These are phyloP conservation scores for Dicerorhinus sumatrensis DNA, from an alignment of 2,113 vertebrate genomes.

Conservation along the genomic window DNA sequence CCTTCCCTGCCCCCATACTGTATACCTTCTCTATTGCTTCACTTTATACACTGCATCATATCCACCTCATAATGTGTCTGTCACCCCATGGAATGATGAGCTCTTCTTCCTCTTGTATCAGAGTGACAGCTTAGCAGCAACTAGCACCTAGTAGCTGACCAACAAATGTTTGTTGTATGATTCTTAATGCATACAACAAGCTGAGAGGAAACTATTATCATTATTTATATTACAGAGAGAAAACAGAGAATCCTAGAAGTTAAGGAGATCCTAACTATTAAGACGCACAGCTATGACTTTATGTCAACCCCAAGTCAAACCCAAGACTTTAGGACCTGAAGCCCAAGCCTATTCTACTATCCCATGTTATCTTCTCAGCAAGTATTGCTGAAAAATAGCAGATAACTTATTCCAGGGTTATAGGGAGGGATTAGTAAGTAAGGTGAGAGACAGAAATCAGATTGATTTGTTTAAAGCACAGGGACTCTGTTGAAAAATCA, in stretches of 20 bases:
- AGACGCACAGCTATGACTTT: background rate
- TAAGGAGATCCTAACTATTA: background rate
- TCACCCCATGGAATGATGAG: background rate
- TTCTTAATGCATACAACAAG: background rate
- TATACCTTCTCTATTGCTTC: background rate
- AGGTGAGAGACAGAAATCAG: background rate
- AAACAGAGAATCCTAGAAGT: background rate
- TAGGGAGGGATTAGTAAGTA: background rate
- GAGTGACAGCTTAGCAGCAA: background rate
- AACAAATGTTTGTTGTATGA: background rate
- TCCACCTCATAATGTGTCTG: background rate
- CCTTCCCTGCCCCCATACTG: background rate
- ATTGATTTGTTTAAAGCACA: background rate
- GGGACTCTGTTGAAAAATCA: background rate
- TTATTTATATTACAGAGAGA: background rate
- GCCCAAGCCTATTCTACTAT: background rate
- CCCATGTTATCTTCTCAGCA: background rate
- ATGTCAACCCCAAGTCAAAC: background rate
- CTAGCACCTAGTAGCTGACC: background rate
- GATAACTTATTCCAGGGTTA: background rate
- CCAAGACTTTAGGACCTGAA: background rate
- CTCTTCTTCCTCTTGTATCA: background rate
- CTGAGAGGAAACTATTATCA: background rate
- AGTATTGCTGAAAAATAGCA: background rate
- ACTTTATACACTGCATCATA: fast-evolving